Percentiles rank a stretch among this genome's conserved stretches.
Evolutionary conservation across 2,888 invertebrate genomes (phyloP).

Genomic region (Himalopsyche anomala): DNA sequence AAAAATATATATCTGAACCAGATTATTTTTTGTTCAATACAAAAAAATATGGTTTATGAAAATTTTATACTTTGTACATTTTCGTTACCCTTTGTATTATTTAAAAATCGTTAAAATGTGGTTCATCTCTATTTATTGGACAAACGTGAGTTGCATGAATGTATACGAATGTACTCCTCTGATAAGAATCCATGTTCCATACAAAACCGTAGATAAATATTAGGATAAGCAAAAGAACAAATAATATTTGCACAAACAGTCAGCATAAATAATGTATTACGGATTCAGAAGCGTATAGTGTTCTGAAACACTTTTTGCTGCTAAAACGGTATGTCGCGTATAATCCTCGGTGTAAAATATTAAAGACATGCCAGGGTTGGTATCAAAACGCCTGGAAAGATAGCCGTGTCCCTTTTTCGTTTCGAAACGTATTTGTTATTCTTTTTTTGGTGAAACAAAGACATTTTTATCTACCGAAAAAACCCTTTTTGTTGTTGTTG

Average conservation of each 20-base stretch:
- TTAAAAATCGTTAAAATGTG: background rate
- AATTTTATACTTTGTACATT: too few relatives aligned
- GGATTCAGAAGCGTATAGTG: slow-evolving; percentile 16
- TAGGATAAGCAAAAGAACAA: slow-evolving; percentile 57
- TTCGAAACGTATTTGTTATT: slow-evolving; percentile 10
- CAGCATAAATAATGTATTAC: slow-evolving; percentile 55
- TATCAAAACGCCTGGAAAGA: slow-evolving; percentile 34
- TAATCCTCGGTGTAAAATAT: slow-evolving; percentile 30
- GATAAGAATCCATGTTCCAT: slow-evolving; percentile 38
- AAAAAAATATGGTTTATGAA: too few relatives aligned
- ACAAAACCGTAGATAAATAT: slow-evolving; percentile 52
- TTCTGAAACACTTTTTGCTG: slow-evolving; percentile 23
- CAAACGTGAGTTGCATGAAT: slow-evolving; percentile 44
- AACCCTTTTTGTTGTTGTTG: background rate
- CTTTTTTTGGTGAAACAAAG: background rate
- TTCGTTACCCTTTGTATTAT: background rate
- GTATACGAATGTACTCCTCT: slow-evolving; percentile 39
- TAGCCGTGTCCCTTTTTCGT: slow-evolving; percentile 16
- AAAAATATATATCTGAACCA: too few relatives aligned
- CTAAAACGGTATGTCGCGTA: slow-evolving; percentile 20
- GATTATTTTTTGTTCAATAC: too few relatives aligned
- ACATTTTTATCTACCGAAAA: slow-evolving; percentile 22
- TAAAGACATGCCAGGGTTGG: slow-evolving; percentile 24
- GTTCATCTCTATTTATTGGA: background rate
- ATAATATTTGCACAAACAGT: slow-evolving; percentile 47